These are phyloP conservation scores for Aldrovandia affinis DNA, from an alignment of 2,797 vertebrate genomes.

Conservation along the genomic window DNA sequence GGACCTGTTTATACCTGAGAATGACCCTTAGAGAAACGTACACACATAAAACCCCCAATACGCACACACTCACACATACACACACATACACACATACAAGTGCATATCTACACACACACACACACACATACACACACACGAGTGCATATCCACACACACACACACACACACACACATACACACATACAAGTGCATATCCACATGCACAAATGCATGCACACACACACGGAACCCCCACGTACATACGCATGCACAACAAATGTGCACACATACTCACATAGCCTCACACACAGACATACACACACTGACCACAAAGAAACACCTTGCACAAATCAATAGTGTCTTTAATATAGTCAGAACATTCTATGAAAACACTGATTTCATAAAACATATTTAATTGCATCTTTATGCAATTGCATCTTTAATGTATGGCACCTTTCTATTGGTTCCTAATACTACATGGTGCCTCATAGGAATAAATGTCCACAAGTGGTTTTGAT, in stretches of 20 bases:
- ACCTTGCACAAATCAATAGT: neutral
- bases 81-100: neutral
- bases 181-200: neutral
- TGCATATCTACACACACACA: slow-evolving; percentile 36
- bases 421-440: too few relatives aligned
- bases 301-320: neutral
- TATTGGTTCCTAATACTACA: too few relatives aligned
- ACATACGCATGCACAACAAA: slow-evolving; percentile 18
- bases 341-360: neutral
- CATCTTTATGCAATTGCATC: too few relatives aligned
- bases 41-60: neutral
- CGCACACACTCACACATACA: neutral
- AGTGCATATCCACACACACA: neutral
- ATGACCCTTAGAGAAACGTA: neutral
- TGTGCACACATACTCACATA: neutral
- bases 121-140: neutral
- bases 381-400: too few relatives aligned
- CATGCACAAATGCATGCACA: neutral
- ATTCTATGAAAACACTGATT: neutral
- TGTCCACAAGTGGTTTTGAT: too few relatives aligned
- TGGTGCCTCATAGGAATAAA: too few relatives aligned
- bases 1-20: slow-evolving; percentile 7
- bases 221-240: neutral
- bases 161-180: neutral
- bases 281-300: slow-evolving; percentile 22